Evolutionary conservation across 2,113 vertebrate genomes (phyloP).

Genomic region (Casuarius casuarius): DNA sequence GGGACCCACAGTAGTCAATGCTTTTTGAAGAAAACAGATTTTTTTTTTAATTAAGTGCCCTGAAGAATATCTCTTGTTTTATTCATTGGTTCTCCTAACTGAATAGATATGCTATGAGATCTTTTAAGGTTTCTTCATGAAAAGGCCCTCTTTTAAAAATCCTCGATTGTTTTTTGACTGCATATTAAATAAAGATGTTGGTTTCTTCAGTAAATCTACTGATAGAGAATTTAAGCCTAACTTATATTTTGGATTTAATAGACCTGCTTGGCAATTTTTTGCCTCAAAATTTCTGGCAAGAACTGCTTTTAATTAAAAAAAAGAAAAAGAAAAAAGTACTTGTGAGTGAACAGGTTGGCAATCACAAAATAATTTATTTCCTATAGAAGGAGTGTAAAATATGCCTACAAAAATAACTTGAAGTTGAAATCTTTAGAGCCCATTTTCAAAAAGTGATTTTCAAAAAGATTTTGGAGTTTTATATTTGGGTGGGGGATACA

Average conservation of each 20-base stretch:
- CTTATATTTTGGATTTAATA: not conserved
- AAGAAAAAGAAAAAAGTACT: not conserved
- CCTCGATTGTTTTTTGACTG: not conserved
- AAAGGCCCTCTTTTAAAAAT: not conserved
- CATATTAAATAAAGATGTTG: not conserved
- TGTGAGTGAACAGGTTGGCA: not conserved
- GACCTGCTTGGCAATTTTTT: not conserved
- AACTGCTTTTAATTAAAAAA: not conserved
- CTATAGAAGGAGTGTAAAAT: not conserved
- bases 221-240: not conserved
- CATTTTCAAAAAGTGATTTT: not conserved
- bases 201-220: not conserved
- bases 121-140: not conserved
- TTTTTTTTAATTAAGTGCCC: not conserved
- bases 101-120: not conserved
- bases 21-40: not conserved
- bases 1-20: rapidly evolving
- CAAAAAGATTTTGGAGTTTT: not conserved
- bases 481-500: not conserved
- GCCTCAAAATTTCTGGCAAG: not conserved
- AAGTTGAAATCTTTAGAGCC: not conserved
- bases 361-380: not conserved
- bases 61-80: not conserved
- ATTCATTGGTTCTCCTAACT: not conserved
- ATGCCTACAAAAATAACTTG: not conserved